Conservation (phyloP, 2,113 vertebrate species). For the Sturnus vulgaris region DNA sequence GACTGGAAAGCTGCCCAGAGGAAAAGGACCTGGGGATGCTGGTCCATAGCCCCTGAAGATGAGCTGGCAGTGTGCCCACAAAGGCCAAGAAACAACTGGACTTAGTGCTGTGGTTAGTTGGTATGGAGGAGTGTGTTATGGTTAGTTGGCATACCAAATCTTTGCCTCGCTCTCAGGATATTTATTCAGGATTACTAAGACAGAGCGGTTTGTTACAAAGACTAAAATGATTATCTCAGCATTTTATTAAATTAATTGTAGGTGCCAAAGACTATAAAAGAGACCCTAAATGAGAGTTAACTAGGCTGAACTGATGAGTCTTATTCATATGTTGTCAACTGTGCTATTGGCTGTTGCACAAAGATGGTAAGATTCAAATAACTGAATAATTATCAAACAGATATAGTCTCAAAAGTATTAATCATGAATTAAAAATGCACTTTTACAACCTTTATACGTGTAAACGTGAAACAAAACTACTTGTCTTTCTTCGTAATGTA, state of each 20-base stretch:
- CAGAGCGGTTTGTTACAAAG: background rate
- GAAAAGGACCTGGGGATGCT: background rate
- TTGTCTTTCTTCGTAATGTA: background rate
- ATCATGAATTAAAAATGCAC: background rate
- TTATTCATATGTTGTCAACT: background rate
- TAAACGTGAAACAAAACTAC: background rate
- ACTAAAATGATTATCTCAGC: background rate
- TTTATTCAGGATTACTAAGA: background rate
- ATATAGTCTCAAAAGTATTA: background rate
- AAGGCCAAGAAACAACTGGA: no score
- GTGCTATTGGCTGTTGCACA: background rate
- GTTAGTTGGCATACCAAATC: background rate
- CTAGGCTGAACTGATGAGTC: background rate
- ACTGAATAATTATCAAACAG: background rate
- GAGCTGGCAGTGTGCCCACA: background rate
- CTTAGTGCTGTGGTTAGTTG: no score
- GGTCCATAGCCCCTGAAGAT: background rate
- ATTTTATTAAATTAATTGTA: background rate
- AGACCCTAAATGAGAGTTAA: background rate
- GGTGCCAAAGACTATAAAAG: background rate
- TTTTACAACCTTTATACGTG: background rate
- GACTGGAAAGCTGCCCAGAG: background rate
- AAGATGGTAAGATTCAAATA: background rate
- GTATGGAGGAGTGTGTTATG: fast-evolving
- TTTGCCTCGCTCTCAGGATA: background rate